Evolutionary conservation across 2,797 vertebrate species (phyloP).

Genomic region (Phrynocephalus forsythii): DNA sequence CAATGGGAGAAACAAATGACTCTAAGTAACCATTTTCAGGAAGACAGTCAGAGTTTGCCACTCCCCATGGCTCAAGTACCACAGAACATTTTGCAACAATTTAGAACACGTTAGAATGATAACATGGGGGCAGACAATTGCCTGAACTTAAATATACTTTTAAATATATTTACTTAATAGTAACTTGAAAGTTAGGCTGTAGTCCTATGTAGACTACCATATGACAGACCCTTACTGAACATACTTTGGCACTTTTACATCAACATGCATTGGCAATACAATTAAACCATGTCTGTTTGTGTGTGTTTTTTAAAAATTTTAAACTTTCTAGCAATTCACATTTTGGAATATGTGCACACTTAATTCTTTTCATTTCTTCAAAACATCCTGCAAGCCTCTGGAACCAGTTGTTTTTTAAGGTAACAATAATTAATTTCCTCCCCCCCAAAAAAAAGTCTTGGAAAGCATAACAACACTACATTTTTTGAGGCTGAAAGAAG

Average conservation of each 20-base stretch:
- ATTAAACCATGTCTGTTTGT: neutral
- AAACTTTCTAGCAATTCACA: too few species aligned
- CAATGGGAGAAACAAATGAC: conserved; percentile 1
- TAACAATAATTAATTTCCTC: too few species aligned
- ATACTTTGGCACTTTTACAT: neutral
- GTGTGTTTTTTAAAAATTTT: too few species aligned
- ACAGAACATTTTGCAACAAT: neutral
- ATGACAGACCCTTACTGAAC: neutral
- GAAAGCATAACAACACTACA: too few species aligned
- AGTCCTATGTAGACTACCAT: neutral
- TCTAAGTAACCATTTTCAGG: neutral
- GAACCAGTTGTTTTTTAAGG: too few species aligned
- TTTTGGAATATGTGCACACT: too few species aligned
- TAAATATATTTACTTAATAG: neutral
- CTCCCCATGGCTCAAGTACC: neutral
- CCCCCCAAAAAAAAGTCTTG: too few species aligned
- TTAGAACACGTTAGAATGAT: neutral
- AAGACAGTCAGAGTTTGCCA: neutral
- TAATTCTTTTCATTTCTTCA: too few species aligned
- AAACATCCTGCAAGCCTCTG: too few species aligned
- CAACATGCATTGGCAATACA: neutral
- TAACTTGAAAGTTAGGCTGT: neutral
- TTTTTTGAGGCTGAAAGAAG: too few species aligned
- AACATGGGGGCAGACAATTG: neutral
- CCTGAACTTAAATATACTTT: neutral